Evolutionary conservation across 2,113 vertebrate genomes (phyloP), one percentile per base, ranked within the genome.

Genomic region (Labeo rohita): DNA sequence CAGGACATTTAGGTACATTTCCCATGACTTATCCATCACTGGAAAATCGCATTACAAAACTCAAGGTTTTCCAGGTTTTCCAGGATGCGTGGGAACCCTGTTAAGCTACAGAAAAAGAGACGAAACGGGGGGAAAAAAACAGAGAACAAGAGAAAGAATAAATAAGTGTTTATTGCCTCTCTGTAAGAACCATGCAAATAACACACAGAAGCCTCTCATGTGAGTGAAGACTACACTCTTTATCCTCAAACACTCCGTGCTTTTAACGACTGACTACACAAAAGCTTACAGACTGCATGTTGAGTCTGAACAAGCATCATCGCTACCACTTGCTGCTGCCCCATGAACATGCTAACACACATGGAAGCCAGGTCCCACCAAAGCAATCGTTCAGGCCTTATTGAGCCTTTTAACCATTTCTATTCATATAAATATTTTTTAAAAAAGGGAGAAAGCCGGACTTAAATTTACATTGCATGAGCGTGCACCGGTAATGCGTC

Each of bases 81-180:
- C 82, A 73, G 34, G 82, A 84, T 54, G 82, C 82, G 49, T 84
- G 82, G 82, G 82, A 84, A 84, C 82, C 80, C 80, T 73, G 68
- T 80, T 61, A 76, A n/a, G 66, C 86, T 85, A 76, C n/a, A 45
- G 49, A 77, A 45, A 36, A 72, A 87, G 47, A 89, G 28, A 79
- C 10, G 49, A 10, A 39, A 70, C 10, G 73, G 61, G 34, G 36
- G 8, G 54, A 36, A 73, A 54, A 28, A 68, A 18, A 56, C 49
- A 75, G 47, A 80, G 28, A 61, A 47, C 49, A 43, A 72, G 23
- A 80, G 50, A 80, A 45, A 77, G 3, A 59, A 70, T 75, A 75
- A 74, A 63, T 68, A 82, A 82, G 47, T 6, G 21, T 79, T 47
- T 47, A 80, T 43, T 78, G 73, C 73, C 73, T 84, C 86, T 65